Evolutionary conservation across 2,888 invertebrate species (phyloP).

Genomic region (Campoplex nolae): DNA sequence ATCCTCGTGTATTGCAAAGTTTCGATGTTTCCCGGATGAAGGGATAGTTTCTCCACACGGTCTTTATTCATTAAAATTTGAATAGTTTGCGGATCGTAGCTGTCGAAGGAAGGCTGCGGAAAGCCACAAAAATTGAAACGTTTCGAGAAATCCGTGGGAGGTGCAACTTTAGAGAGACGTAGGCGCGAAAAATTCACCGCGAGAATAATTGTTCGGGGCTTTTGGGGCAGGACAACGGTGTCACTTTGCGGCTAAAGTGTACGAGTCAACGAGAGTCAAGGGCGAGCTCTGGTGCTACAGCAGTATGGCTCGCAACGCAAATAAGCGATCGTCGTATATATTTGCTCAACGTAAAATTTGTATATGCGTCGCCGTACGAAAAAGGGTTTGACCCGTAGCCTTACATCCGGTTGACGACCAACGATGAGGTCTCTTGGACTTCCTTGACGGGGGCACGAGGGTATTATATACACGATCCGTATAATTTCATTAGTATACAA

Average conservation of each 20-base stretch:
- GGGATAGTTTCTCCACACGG: neutral
- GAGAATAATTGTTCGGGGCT: constrained; percentile 44
- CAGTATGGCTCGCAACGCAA: constrained; percentile 33
- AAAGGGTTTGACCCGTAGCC: constrained; percentile 68
- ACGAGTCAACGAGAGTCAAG: constrained; percentile 22
- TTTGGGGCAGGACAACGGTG: constrained; percentile 44
- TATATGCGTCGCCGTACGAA: constrained; percentile 26
- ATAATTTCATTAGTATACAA: constrained; percentile 66
- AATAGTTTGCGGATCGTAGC: neutral
- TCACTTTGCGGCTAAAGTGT: constrained; percentile 64
- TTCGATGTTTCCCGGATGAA: neutral
- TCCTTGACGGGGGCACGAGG: constrained; percentile 57
- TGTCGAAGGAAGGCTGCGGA: neutral
- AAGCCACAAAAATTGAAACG: constrained; percentile 59
- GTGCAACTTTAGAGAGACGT: constrained; percentile 36
- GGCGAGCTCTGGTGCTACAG: constrained; percentile 18
- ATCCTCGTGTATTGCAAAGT: neutral
- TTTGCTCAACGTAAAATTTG: constrained; percentile 14
- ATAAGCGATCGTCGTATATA: constrained; percentile 39
- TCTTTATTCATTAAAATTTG: constrained; percentile 5
- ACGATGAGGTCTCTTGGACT: constrained; percentile 47
- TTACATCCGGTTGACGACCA: constrained; percentile 67
- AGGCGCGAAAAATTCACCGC: constrained; percentile 48
- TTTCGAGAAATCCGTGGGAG: constrained; percentile 44
- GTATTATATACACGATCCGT: constrained; percentile 65